Percentiles rank a stretch among this genome's conserved stretches.
Evolutionary conservation across 2,797 vertebrate genomes (phyloP).

Genomic region (Parauchenoglanis ngamensis): DNA sequence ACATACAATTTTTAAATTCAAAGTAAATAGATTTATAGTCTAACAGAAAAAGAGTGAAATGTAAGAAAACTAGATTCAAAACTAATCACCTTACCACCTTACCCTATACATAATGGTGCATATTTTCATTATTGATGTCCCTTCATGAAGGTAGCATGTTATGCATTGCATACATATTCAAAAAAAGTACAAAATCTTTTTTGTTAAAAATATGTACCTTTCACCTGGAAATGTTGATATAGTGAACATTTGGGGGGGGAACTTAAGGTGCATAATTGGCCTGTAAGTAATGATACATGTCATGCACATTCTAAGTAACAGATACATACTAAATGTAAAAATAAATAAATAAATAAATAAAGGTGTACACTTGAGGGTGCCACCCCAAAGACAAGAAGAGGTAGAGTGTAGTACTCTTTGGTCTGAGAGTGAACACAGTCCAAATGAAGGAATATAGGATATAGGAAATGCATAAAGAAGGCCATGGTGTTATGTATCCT

Average conservation of each 20-base stretch:
- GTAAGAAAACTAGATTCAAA: neutral
- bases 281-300: neutral
- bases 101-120: neutral
- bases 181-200: neutral
- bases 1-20: neutral
- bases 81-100: neutral
- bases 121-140: neutral
- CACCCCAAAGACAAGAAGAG: neutral
- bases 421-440: neutral
- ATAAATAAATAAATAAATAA: neutral
- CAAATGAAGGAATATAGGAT: slow-evolving; percentile 29
- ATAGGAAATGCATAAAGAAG: neutral
- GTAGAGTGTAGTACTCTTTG: neutral
- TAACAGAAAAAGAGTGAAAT: neutral
- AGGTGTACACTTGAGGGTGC: neutral
- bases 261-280: neutral
- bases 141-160: neutral
- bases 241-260: neutral
- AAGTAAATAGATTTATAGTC: neutral
- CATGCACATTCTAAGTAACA: neutral
- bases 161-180: neutral
- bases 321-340: neutral
- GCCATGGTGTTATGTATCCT: slow-evolving; percentile 22
- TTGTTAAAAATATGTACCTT: neutral
- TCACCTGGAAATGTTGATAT: neutral